These are phyloP conservation scores for Anhinga rufa DNA, from an alignment of 2,113 vertebrate genomes.

Conservation along the genomic window DNA sequence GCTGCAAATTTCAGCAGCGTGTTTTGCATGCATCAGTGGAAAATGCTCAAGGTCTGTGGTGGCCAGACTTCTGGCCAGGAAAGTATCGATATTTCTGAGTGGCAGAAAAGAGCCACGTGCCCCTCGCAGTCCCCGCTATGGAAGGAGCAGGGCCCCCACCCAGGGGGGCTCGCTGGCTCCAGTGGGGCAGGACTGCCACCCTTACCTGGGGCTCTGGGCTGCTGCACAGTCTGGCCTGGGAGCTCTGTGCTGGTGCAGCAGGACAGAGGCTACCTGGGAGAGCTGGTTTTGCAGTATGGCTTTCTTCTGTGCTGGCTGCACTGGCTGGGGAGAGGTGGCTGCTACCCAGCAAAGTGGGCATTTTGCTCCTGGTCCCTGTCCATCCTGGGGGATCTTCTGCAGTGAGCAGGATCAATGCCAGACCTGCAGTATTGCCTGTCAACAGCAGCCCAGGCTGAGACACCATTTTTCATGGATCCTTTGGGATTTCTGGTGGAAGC, in stretches of 20 bases:
- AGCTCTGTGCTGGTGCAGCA: not conserved
- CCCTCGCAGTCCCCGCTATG: not conserved
- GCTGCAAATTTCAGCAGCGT: not conserved
- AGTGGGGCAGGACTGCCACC: not conserved
- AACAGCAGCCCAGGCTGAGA: not conserved
- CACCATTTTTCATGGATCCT: not conserved
- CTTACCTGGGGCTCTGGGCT: not conserved
- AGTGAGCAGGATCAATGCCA: not conserved
- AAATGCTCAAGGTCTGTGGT: not conserved
- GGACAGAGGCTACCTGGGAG: not conserved
- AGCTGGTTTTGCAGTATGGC: not conserved
- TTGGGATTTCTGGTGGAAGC: not conserved
- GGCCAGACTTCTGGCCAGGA: not conserved
- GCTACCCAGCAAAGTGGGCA: not conserved
- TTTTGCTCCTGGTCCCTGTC: not conserved
- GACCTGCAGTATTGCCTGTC: not conserved
- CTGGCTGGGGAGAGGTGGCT: not conserved
- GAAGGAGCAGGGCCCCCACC: not conserved
- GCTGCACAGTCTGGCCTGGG: not conserved
- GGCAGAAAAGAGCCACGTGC: not conserved
- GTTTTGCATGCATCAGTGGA: not conserved
- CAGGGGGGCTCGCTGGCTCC: accelerated
- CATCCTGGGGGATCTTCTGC: not conserved
- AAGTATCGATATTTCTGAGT: not conserved
- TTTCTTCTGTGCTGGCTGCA: not conserved